Conservation (phyloP, 30 jellyfish, hydroid and myxozoan genomes). For the Aurelia aurita region DNA sequence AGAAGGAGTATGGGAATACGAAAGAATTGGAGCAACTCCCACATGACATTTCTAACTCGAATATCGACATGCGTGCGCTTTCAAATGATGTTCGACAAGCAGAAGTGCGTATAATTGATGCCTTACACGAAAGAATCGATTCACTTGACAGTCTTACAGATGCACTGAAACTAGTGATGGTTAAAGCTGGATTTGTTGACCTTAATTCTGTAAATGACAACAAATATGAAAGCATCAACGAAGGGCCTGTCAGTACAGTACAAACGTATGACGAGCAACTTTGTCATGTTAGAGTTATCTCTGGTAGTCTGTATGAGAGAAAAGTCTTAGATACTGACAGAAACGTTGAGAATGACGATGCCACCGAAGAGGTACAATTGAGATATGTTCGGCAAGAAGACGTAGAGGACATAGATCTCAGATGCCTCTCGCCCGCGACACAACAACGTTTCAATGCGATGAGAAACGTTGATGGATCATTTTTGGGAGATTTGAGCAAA, state of each 20-base stretch:
- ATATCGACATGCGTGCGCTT: conserved; percentile 4
- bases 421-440: conserved; percentile 7
- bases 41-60: neutral
- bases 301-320: neutral
- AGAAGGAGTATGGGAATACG: conserved; percentile 23
- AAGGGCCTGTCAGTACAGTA: neutral
- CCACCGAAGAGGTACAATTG: conserved; percentile 38
- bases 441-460: neutral
- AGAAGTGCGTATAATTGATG: conserved; percentile 60
- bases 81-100: conserved; percentile 40
- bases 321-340: neutral
- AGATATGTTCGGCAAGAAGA: conserved; percentile 36
- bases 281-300: neutral
- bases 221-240: neutral
- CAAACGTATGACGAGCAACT: neutral
- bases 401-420: conserved; percentile 30
- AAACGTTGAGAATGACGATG: conserved; percentile 31
- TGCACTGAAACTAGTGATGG: conserved; percentile 45
- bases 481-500: neutral
- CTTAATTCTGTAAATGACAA: neutral
- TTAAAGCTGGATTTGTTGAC: conserved; percentile 46
- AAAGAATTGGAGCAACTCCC: conserved; percentile 10
- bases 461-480: neutral
- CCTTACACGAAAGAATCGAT: conserved; percentile 52
- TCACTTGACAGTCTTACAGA: conserved; percentile 64